phyloP scores from a whole-genome alignment of 2,888 invertebrate genomes.

The Formica aserva region DNA sequence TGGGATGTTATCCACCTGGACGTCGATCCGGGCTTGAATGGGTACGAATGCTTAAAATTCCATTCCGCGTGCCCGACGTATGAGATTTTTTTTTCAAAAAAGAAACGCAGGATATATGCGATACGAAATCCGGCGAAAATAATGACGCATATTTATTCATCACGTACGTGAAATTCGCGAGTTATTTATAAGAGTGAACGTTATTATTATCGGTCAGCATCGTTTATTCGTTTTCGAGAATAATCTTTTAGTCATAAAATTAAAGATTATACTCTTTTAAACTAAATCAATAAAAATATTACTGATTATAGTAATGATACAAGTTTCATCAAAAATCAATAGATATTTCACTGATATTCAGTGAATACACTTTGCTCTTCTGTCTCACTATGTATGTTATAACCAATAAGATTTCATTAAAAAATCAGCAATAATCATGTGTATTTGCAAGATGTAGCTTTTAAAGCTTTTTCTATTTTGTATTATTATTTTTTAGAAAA shows the following conservation, averaged over 20 bases:
- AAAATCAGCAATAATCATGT: too few species aligned
- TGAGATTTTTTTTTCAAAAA: not conserved
- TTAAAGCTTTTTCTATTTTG: too few species aligned
- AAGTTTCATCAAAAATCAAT: not conserved
- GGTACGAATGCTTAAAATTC: constrained; percentile 22
- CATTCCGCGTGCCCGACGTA: constrained; percentile 1
- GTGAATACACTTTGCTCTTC: too few species aligned
- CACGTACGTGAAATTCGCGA: not conserved
- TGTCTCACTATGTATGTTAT: too few species aligned
- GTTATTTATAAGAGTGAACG: not conserved
- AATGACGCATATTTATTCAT: not conserved
- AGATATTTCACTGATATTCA: not conserved
- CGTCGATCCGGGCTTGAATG: not conserved
- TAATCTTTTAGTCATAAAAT: not conserved
- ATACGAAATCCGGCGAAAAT: not conserved
- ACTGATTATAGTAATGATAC: not conserved
- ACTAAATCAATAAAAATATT: not conserved
- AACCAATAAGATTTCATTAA: too few species aligned
- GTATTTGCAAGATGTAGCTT: too few species aligned
- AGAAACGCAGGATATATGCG: not conserved
- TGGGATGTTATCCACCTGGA: constrained; percentile 16
- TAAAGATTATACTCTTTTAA: not conserved
- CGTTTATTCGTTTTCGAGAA: not conserved
- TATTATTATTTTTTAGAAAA: too few species aligned
- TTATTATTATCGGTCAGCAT: not conserved